Base-by-base conservation (phyloP, 1,140 invertebrate genomes). In the Euwallacea similis region DNA sequence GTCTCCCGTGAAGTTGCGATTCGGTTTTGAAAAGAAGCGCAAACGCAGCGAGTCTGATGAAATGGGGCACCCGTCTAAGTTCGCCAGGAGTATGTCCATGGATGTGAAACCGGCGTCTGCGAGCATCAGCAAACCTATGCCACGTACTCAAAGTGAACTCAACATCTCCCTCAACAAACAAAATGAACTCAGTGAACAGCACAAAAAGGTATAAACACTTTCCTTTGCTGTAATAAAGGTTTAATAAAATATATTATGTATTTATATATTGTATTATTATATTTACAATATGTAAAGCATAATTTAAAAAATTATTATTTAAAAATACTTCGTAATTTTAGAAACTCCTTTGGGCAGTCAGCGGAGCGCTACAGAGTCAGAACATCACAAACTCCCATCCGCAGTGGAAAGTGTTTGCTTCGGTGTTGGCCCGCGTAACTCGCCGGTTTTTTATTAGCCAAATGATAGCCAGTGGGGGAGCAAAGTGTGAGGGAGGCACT, bases 301-400 rank as follows among this genome's bases (percentile, higher is more conserved):
- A 33, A 33, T 33, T 33, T 33, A 33, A 33, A 1, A 33, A 33
- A 33, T 15, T 0, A 50, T 50, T 9, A 73, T 16, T 55, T 7
- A 55, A n/a, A 15, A 56, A 56, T 56, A n/a, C 2, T 56, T 15
- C 62, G 72, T 79, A 69, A 71, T 85, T 81, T 59, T 75, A 90
- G 89, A 91, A 91, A 84, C 81, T 90, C 60, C 78, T 89, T 10
- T 90, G 88, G 88, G 89, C 89, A 0, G 87, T 90, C 47, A 86
- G 88, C 1, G 86, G 89, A 76, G 88, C 88, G 0, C 79, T 91
- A 15, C 82, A 87, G 41, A 79, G 80, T 15, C 87, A 87, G 80
- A 87, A 87, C n/a, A 87, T 90, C 73, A 83, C 83, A 1, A 85
- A 88, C 82, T 84, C 79, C 4, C 87, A 89, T 76, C 83, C 87